phyloP scores from a whole-genome alignment of 1,140 invertebrate genomes.

The Drosophila nannoptera region DNA sequence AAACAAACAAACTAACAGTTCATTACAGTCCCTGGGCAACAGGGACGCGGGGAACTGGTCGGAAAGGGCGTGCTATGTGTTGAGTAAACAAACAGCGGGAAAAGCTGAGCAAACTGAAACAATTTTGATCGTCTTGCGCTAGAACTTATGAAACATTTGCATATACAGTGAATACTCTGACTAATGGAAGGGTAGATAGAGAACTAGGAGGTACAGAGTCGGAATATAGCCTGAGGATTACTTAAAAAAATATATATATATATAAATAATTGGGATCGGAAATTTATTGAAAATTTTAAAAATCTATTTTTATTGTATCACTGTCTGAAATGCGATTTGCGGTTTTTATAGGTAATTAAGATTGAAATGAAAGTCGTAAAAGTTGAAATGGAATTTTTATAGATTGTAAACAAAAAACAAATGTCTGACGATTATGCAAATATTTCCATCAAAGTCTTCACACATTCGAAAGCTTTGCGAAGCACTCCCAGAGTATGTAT shows the following conservation, averaged over 20 bases:
- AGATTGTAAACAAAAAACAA: too few relatives aligned
- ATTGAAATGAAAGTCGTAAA: neutral
- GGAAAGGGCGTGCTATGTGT: conserved; percentile 40
- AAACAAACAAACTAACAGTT: conserved; percentile 46
- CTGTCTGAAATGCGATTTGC: too few relatives aligned
- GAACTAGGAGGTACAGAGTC: neutral
- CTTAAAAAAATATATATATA: too few relatives aligned
- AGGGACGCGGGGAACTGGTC: conserved; percentile 11
- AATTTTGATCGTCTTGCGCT: conserved; percentile 57
- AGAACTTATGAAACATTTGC: conserved; percentile 48
- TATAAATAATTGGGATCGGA: too few relatives aligned
- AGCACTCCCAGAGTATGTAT: too few relatives aligned
- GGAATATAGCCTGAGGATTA: too few relatives aligned
- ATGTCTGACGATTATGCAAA: too few relatives aligned
- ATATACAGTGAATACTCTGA: conserved; percentile 30
- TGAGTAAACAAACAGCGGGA: conserved; percentile 60
- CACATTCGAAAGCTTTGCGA: too few relatives aligned
- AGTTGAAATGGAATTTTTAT: too few relatives aligned
- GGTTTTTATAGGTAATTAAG: neutral
- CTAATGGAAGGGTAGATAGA: neutral
- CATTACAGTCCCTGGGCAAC: conserved; percentile 5
- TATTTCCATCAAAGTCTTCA: too few relatives aligned
- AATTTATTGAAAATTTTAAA: too few relatives aligned
- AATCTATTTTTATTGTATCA: too few relatives aligned
- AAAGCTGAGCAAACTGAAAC: conserved; percentile 55